Percentiles rank a stretch among this genome's conserved stretches.
Evolutionary conservation across 2,888 invertebrate genomes (phyloP).

Genomic region (Mythimna pallens): DNA sequence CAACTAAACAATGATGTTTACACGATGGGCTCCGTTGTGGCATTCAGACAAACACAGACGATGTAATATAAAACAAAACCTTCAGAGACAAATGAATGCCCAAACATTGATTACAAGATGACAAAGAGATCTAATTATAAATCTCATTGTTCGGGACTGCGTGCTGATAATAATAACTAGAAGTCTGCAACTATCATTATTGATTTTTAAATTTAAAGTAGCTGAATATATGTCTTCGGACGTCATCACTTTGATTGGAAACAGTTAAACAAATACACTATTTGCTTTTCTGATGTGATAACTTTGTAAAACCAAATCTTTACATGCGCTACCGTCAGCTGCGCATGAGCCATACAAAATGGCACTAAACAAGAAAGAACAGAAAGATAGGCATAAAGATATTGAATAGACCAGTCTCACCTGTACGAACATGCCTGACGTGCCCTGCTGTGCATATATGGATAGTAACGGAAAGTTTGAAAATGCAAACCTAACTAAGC

Average conservation of each 20-base stretch:
- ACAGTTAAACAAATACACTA: too few species aligned
- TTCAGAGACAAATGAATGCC: constrained; percentile 19
- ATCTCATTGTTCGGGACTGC: constrained; percentile 35
- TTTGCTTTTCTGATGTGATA: too few species aligned
- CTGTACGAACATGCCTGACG: too few species aligned
- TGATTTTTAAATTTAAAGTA: constrained; percentile 2
- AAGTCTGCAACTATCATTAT: constrained; percentile 10
- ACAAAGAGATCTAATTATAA: constrained; percentile 24
- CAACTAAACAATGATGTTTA: constrained; percentile 64
- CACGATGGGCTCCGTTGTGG: constrained; percentile 35
- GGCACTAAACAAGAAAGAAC: too few species aligned
- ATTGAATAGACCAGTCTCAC: too few species aligned
- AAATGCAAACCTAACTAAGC: too few species aligned
- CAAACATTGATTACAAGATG: constrained; percentile 43
- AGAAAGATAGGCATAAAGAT: too few species aligned
- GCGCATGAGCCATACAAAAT: too few species aligned
- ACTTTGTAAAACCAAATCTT: too few species aligned
- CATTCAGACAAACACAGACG: constrained; percentile 51
- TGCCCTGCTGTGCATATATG: too few species aligned
- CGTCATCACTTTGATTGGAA: background rate
- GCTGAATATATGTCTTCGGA: background rate
- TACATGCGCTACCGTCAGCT: too few species aligned
- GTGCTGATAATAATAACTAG: constrained; percentile 8
- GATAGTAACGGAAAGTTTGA: too few species aligned
- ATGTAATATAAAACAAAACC: constrained; percentile 53